phyloP scores from a whole-genome alignment of 2,113 vertebrate species.

The Peucedramus taeniatus region DNA sequence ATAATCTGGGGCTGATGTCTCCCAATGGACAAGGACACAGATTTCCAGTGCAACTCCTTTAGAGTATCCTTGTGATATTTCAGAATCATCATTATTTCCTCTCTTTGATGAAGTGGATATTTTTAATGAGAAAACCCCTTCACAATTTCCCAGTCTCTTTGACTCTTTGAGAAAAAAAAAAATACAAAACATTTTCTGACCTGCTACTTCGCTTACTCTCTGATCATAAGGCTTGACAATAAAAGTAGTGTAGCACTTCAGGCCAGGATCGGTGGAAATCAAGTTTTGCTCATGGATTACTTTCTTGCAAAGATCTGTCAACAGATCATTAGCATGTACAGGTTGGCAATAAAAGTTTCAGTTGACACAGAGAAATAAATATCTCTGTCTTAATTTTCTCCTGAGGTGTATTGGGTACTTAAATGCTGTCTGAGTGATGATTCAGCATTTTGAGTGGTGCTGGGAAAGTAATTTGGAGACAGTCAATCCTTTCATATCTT shows the following conservation, averaged over 20 bases:
- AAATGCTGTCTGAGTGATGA: neutral
- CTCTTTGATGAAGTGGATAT: neutral
- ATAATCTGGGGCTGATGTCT: neutral
- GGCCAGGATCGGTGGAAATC: neutral
- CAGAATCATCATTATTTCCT: neutral
- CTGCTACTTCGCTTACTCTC: neutral
- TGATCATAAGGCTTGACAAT: neutral
- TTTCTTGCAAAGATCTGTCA: neutral
- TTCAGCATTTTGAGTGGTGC: neutral
- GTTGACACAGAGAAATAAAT: neutral
- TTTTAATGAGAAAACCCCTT: neutral
- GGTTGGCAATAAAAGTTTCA: neutral
- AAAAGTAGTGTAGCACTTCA: neutral
- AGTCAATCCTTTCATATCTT: neutral
- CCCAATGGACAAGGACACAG: neutral
- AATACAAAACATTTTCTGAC: neutral
- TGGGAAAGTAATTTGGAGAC: neutral
- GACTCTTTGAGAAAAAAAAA: neutral
- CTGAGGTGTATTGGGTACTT: neutral
- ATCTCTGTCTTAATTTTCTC: neutral
- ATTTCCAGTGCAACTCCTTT: neutral
- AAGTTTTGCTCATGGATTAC: neutral
- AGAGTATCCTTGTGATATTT: neutral
- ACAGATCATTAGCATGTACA: neutral
- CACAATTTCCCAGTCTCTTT: neutral